Percentiles rank a stretch among this genome's conserved stretches.
Conservation (phyloP, 2,888 invertebrate species). For the Spilosoma lubricipeda region DNA sequence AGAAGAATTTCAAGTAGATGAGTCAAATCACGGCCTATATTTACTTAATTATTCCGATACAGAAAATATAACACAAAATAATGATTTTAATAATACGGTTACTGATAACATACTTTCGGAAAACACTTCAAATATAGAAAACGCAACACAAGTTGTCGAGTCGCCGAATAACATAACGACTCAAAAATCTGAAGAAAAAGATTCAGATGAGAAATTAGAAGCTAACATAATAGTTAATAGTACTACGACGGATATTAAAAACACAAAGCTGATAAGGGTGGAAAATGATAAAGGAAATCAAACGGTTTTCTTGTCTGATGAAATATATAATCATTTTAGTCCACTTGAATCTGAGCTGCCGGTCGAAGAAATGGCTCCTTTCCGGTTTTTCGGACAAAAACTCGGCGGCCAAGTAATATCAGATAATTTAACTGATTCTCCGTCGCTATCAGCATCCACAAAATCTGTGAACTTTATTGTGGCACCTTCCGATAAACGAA, state of each 20-base stretch:
- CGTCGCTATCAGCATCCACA: slow-evolving; percentile 81
- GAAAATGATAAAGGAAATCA: slow-evolving; percentile 81
- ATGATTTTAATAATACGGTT: slow-evolving; percentile 60
- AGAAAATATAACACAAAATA: slow-evolving; percentile 73
- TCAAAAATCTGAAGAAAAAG: slow-evolving; percentile 51
- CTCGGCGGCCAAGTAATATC: slow-evolving; percentile 72
- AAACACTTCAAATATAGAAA: slow-evolving; percentile 57
- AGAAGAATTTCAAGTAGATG: slow-evolving; percentile 85
- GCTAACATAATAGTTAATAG: slow-evolving; percentile 71
- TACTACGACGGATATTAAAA: slow-evolving; percentile 63
- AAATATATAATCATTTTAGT: slow-evolving; percentile 88
- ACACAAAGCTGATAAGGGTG: slow-evolving; percentile 65
- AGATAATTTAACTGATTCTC: slow-evolving; percentile 80
- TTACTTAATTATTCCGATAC: slow-evolving; percentile 82
- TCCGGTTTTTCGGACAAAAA: slow-evolving; percentile 90
- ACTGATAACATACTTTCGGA: slow-evolving; percentile 58
- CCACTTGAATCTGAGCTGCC: slow-evolving; percentile 88
- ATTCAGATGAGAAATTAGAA: slow-evolving; percentile 68
- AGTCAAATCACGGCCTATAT: slow-evolving; percentile 84
- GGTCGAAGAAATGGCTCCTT: slow-evolving; percentile 89
- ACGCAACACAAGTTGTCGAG: slow-evolving; percentile 48
- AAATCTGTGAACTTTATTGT: slow-evolving; percentile 80
- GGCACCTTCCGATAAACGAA: slow-evolving; percentile 75
- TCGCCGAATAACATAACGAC: slow-evolving; percentile 54
- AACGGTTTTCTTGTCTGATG: slow-evolving; percentile 87